Evolutionary conservation across 2,797 vertebrate species (phyloP).

Genomic region (Bufotes viridis): DNA sequence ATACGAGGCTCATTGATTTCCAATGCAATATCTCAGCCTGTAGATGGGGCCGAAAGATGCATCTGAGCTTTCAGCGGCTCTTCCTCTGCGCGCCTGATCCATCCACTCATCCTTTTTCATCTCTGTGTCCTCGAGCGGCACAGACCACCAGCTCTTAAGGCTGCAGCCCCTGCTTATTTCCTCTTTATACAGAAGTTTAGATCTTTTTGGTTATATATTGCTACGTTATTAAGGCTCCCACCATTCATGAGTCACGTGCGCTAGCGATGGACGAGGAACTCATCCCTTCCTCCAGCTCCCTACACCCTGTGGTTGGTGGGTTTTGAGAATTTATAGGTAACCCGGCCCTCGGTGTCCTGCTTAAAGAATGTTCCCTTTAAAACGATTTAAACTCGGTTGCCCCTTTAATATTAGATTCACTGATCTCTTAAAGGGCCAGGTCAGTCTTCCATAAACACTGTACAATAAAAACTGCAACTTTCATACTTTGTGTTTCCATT

Average conservation of each 20-base stretch:
- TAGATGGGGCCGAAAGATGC: background rate
- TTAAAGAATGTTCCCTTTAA: no score
- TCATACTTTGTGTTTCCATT: no score
- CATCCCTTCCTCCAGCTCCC: no score
- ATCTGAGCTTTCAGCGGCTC: conserved; percentile 15
- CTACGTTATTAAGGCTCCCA: background rate
- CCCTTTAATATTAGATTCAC: no score
- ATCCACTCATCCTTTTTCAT: conserved; percentile 6
- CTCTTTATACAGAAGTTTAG: background rate
- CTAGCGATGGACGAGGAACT: background rate
- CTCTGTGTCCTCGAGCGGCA: conserved; percentile 14
- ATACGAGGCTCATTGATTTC: conserved; percentile 56
- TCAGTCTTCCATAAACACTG: no score
- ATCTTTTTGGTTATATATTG: background rate
- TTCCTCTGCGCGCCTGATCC: background rate
- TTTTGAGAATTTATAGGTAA: no score
- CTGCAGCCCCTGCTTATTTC: background rate
- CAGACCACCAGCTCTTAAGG: background rate
- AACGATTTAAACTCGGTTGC: no score
- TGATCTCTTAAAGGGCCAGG: no score
- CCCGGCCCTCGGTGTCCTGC: no score
- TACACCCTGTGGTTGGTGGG: no score
- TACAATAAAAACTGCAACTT: no score
- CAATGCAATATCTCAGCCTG: conserved; percentile 23
- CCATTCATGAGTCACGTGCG: background rate